Evolutionary conservation across 92 coral and sea anemone species (phyloP).

Genomic region (Phenganax stokvisi): DNA sequence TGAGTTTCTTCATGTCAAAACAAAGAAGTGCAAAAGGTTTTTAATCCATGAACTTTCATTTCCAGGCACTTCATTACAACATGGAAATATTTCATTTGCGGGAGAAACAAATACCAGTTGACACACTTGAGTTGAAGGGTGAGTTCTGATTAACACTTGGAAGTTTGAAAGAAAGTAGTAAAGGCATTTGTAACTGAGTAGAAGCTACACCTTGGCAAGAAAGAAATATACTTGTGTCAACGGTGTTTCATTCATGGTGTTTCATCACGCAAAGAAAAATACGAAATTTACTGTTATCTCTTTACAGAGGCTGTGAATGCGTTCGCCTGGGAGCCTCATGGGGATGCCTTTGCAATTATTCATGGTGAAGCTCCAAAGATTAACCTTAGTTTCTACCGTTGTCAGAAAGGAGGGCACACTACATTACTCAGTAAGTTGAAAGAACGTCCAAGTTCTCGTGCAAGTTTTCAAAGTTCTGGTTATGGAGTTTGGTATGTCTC

Average conservation of each 20-base stretch:
- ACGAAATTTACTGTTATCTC: neutral
- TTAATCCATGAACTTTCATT: neutral
- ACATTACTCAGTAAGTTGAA: slow-evolving; percentile 71
- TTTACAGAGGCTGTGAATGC: slow-evolving; percentile 76
- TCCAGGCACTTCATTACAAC: slow-evolving; percentile 85
- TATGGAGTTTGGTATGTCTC: no score
- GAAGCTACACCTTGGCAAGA: no score
- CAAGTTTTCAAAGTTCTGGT: neutral
- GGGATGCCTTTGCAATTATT: slow-evolving; percentile 80
- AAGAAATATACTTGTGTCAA: neutral
- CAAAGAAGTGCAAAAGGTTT: neutral
- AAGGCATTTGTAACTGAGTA: neutral
- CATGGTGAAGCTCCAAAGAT: slow-evolving; percentile 90
- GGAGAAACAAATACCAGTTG: slow-evolving; percentile 94
- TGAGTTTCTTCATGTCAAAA: neutral
- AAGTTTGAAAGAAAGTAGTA: neutral
- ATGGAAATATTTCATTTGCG: slow-evolving; percentile 89
- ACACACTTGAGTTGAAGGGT: slow-evolving; percentile 96
- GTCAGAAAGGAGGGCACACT: slow-evolving; percentile 87
- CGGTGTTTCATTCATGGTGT: neutral
- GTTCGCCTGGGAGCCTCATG: slow-evolving; percentile 95
- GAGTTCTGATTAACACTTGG: neutral
- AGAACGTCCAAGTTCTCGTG: no score
- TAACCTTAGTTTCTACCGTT: slow-evolving; percentile 78
- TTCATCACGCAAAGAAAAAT: neutral